These are phyloP conservation scores for Podarcis cretensis DNA, from an alignment of 2,113 vertebrate genomes.

Conservation along the genomic window DNA sequence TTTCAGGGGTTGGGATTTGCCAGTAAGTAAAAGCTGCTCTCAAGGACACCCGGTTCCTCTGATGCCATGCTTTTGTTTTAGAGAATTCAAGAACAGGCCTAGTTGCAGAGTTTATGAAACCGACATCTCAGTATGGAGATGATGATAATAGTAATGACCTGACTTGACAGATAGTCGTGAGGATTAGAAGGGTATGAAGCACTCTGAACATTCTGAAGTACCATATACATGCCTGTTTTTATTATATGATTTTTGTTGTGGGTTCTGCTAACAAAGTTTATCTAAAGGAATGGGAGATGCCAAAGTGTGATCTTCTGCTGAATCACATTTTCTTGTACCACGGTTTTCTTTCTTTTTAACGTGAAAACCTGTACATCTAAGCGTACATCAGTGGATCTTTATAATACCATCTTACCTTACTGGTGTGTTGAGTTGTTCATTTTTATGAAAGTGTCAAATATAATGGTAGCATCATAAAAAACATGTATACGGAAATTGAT, in stretches of 20 bases:
- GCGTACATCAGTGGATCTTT: not conserved
- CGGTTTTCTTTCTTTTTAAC: not conserved
- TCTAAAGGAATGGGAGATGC: not conserved
- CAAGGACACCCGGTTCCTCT: not conserved
- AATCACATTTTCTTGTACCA: not conserved
- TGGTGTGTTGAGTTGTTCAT: constrained; percentile 6
- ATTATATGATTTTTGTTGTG: not conserved
- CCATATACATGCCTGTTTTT: not conserved
- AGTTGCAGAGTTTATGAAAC: not conserved
- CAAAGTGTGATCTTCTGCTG: not conserved
- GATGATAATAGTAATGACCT: not conserved
- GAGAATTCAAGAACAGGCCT: not conserved
- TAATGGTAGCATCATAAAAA: constrained; percentile 14
- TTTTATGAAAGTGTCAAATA: constrained; percentile 13
- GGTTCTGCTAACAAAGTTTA: not conserved
- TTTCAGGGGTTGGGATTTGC: not conserved
- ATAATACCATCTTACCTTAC: constrained; percentile 4
- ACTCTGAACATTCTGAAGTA: not conserved
- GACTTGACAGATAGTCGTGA: no score
- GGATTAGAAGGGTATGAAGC: not conserved
- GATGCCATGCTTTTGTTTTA: not conserved
- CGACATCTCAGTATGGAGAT: no score
- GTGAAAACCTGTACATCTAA: not conserved
- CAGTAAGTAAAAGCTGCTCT: not conserved
- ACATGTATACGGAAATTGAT: constrained; percentile 1